phyloP scores from a whole-genome alignment of 2,888 invertebrate genomes.

The Brenthis hecate region DNA sequence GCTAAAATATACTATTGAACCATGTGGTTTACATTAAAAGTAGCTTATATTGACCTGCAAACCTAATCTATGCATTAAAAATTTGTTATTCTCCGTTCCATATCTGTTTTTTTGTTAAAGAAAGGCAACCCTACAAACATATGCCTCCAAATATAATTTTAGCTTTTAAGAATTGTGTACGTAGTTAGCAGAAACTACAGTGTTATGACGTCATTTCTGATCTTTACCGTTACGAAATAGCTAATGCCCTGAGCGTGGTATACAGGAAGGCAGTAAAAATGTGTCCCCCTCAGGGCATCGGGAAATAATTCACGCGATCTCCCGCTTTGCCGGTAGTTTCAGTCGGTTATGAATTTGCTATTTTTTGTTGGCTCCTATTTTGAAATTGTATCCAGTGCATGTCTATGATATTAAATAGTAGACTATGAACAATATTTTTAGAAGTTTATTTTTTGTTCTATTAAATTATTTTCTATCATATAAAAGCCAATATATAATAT shows the following conservation, averaged over 20 bases:
- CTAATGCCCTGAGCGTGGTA: conserved; percentile 29
- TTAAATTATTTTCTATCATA: background rate
- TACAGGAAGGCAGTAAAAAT: conserved; percentile 35
- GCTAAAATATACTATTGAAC: no score
- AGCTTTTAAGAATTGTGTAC: no score
- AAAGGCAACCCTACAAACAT: no score
- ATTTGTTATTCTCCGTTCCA: no score
- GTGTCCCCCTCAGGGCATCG: conserved; percentile 27
- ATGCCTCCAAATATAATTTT: no score
- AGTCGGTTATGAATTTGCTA: conserved; percentile 31
- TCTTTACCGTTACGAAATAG: conserved; percentile 30
- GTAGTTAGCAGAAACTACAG: background rate
- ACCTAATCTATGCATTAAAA: no score
- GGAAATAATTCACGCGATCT: conserved; percentile 32
- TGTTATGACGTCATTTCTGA: conserved; percentile 12
- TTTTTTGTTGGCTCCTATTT: conserved; percentile 16
- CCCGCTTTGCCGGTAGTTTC: conserved; percentile 32
- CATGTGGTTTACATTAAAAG: no score
- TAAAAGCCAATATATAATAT: background rate
- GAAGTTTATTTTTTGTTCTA: background rate
- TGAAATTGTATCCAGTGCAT: conserved; percentile 19
- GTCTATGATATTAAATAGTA: conserved; percentile 11
- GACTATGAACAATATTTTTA: background rate
- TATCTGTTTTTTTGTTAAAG: no score
- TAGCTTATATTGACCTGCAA: no score